Evolutionary conservation across 2,888 invertebrate species (phyloP).

Genomic region (Endotricha flammealis): DNA sequence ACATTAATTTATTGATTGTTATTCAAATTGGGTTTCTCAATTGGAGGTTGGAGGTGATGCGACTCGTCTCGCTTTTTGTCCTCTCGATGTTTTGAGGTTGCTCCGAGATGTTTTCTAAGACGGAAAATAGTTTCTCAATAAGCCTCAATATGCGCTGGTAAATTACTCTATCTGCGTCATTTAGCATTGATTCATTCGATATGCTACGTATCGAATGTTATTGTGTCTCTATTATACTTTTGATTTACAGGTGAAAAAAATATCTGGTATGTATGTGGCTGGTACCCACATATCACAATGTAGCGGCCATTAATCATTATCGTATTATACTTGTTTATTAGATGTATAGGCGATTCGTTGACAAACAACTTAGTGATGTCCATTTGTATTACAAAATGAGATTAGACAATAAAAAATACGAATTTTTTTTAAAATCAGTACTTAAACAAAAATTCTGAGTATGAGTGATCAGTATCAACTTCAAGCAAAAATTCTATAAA

Average conservation of each 20-base stretch:
- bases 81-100: slow-evolving; percentile 53
- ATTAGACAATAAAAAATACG: too few species aligned
- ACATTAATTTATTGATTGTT: slow-evolving; percentile 79
- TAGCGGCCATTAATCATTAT: too few species aligned
- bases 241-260: slow-evolving; percentile 50
- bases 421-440: too few species aligned
- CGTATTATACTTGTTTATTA: too few species aligned
- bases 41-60: slow-evolving; percentile 73
- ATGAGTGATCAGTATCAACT: too few species aligned
- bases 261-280: slow-evolving; percentile 24
- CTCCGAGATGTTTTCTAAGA: slow-evolving; percentile 42
- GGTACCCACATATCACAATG: too few species aligned
- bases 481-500: too few species aligned
- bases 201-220: slow-evolving; percentile 44
- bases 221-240: slow-evolving; percentile 30
- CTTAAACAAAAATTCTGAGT: too few species aligned
- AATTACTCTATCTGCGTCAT: slow-evolving; percentile 41
- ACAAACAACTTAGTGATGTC: too few species aligned
- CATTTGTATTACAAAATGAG: too few species aligned
- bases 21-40: slow-evolving; percentile 77
- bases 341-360: too few species aligned
- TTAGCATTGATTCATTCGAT: slow-evolving; percentile 30
- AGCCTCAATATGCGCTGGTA: slow-evolving; percentile 29
- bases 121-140: slow-evolving; percentile 51
- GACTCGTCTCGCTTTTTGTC: slow-evolving; percentile 60